phyloP scores from a whole-genome alignment of 1,140 invertebrate species.

The Kradibia gibbosae region DNA sequence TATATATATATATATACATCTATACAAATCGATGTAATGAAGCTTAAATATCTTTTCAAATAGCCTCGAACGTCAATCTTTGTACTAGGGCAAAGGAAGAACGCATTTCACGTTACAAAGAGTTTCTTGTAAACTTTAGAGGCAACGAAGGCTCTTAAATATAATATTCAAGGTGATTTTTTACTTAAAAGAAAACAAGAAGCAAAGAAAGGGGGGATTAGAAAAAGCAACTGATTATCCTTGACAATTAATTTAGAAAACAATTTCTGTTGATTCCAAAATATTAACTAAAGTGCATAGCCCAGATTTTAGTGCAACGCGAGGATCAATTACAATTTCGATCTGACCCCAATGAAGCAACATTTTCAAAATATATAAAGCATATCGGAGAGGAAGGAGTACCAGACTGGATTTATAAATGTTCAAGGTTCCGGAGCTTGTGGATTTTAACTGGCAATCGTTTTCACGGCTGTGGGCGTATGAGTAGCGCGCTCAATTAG shows the following conservation, averaged over 20 bases:
- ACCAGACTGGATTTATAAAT: slow-evolving; percentile 18
- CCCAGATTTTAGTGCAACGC: slow-evolving; percentile 13
- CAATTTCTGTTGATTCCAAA: neutral
- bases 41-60: neutral
- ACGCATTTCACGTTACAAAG: neutral
- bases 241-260: slow-evolving; percentile 23
- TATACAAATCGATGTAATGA: too few relatives aligned
- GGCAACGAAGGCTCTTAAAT: neutral
- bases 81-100: neutral
- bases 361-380: neutral
- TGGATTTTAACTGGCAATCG: neutral
- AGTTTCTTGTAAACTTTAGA: neutral
- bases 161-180: slow-evolving; percentile 22
- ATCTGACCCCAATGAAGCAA: slow-evolving; percentile 25
- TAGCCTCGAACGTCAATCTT: neutral
- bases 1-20: too few relatives aligned
- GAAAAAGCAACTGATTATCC: neutral
- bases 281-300: neutral
- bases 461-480: neutral
- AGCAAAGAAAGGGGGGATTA: neutral
- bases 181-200: neutral
- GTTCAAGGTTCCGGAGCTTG: slow-evolving; percentile 16
- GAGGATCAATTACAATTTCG: slow-evolving; percentile 5
- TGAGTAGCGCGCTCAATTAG: neutral
- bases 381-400: neutral